Evolutionary conservation across 1,140 invertebrate genomes (phyloP).

Genomic region (Radopholus similis): DNA sequence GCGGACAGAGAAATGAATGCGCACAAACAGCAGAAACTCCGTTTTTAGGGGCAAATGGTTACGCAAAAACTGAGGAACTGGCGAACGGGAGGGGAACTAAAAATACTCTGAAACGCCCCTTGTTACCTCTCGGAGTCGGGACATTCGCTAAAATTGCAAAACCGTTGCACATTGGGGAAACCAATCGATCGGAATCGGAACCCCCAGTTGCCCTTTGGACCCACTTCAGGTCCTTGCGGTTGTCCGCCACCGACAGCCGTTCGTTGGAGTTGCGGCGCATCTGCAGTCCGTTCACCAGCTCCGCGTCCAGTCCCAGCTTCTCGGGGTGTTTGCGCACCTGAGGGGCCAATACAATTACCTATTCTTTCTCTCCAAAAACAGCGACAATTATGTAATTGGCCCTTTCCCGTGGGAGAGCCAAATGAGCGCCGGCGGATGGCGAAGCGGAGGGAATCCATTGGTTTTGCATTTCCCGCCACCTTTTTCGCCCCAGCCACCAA

Average conservation of each 20-base stretch:
- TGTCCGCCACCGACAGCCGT: constrained; percentile 42
- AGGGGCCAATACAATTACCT: constrained; percentile 6
- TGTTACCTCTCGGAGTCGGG: no score
- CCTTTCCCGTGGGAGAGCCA: background rate
- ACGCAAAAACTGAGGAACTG: no score
- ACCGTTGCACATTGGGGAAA: no score
- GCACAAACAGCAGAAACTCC: background rate
- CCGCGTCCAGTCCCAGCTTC: constrained; percentile 48
- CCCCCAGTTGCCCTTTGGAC: no score
- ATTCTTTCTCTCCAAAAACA: constrained; percentile 1
- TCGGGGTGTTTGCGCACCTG: constrained; percentile 56
- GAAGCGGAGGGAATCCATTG: no score
- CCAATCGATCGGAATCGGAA: no score
- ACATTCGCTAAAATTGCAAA: no score
- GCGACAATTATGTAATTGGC: background rate
- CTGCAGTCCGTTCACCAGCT: constrained; percentile 5
- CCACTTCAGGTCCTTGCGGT: constrained; percentile 57
- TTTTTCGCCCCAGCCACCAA: background rate
- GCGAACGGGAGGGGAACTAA: no score
- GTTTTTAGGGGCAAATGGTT: background rate
- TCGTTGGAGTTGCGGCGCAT: constrained; percentile 52
- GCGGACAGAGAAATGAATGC: background rate
- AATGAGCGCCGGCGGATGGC: background rate
- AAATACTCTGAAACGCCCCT: no score
- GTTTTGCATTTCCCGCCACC: background rate